A percentile compares a stretch with the other conserved stretches of the same genome.
phyloP scores from a whole-genome alignment of 2,888 invertebrate genomes.

The Ditula angustiorana region DNA sequence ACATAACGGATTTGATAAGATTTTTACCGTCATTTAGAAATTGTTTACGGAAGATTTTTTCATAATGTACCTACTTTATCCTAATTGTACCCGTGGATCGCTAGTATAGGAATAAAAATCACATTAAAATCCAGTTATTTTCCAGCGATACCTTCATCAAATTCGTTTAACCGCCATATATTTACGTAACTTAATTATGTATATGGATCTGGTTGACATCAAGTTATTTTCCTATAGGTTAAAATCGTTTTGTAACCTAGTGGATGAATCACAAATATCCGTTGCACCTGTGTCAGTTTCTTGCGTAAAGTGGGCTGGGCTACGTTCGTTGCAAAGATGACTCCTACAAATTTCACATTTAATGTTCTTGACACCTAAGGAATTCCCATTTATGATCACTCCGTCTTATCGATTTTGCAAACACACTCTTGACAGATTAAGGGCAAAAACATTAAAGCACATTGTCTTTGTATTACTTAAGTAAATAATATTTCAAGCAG shows the following conservation, averaged over 20 bases:
- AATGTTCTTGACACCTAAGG: conserved; percentile 61
- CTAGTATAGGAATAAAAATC: too few relatives aligned
- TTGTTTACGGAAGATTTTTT: too few relatives aligned
- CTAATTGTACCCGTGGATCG: too few relatives aligned
- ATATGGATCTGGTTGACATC: conserved; percentile 36
- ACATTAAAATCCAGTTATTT: too few relatives aligned
- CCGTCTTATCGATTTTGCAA: conserved; percentile 45
- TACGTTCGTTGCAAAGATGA: conserved; percentile 54
- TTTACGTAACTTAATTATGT: conserved; percentile 33
- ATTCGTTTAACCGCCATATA: background rate
- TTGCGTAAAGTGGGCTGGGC: conserved; percentile 68
- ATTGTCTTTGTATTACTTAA: background rate
- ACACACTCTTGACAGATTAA: background rate
- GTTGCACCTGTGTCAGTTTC: conserved; percentile 55
- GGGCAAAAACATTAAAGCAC: background rate
- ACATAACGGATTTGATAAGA: too few relatives aligned
- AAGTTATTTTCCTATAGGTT: conserved; percentile 27
- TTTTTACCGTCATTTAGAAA: too few relatives aligned
- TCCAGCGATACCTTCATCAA: background rate
- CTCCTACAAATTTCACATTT: conserved; percentile 63
- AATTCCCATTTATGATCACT: conserved; percentile 55
- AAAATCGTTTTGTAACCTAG: conserved; percentile 30
- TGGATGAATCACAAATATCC: conserved; percentile 55
- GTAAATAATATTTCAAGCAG: too few relatives aligned
- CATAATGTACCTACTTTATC: too few relatives aligned